Evolutionary conservation across 2,888 invertebrate genomes (phyloP), one percentile per base, ranked within the genome.

Genomic region (Synergus gifuensis): DNA sequence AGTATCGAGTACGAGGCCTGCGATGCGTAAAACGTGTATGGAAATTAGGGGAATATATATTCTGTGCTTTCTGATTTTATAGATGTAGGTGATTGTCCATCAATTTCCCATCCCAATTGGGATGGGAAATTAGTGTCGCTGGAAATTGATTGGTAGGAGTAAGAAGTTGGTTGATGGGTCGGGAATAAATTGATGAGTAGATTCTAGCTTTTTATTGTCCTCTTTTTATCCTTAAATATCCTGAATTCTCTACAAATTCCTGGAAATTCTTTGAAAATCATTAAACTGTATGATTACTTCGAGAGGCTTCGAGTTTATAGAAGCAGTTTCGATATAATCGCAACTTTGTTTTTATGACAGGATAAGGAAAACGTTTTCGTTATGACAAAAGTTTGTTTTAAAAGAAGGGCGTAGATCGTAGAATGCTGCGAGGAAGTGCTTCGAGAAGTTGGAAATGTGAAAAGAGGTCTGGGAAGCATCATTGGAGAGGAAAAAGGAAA

Each of bases 11-110:
- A 69, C 28, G 18, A 28, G 28, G 49, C 3, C 49, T 49, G 49
- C 28, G 18, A 54, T 36, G 73, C 73, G 54, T 73, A n/a, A 73
- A 69, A 49, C 54, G 14, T 73, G 16, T 73, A 73, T 73, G 73
- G 54, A 73, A 73, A 73, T 73, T 54, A 28, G 5, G 22, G 22
- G 44, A 67, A 42, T 66, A 9, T 66, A 42, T 66, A 44, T 46
- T 36, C 4, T 28, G 36, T 40, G 42, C 36, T 66, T 73, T 49
- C 28, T 73, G 16, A 73, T 73, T 73, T 73, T 36, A 16, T 22
- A 46, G 46, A 7, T 22, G 14, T 22, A 49, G 49, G 9, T 28
- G 22, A 73, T 54, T 66, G 36, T 14, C 8, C 16, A n/a, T 36
- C n/a, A n/a, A n/a, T n/a, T n/a, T n/a, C n/a, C n/a, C n/a, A n/a